Conservation (phyloP, 1,140 invertebrate species). For the Aphis gossypii region DNA sequence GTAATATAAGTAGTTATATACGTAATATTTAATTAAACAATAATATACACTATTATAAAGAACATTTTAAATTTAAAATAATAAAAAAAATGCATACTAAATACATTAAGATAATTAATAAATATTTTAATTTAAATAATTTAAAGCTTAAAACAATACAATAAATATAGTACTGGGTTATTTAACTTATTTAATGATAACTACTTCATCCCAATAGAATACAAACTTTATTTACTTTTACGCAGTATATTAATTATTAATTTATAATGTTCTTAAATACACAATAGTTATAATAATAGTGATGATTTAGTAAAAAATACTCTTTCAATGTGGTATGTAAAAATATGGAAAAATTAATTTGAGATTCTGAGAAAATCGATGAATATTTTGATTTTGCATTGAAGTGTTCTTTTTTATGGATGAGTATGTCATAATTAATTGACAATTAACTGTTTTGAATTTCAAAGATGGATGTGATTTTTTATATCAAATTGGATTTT, state of each 20-base stretch:
- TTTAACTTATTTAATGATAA: not conserved
- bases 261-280: not conserved
- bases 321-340: fast-evolving
- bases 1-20: too few species aligned
- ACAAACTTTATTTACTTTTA: not conserved
- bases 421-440: too few species aligned
- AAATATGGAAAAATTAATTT: not conserved
- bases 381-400: too few species aligned
- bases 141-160: not conserved
- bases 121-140: not conserved
- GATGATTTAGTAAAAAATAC: not conserved
- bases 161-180: not conserved
- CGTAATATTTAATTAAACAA: not conserved
- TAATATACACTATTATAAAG: too few species aligned
- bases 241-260: not conserved
- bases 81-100: too few species aligned
- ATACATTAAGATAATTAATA: not conserved
- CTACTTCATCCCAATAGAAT: not conserved
- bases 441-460: too few species aligned
- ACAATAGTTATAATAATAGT: not conserved
- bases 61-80: too few species aligned
- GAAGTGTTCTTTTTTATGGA: too few species aligned
- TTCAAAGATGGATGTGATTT: too few species aligned
- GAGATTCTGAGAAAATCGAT: too few species aligned
- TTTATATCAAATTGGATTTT: too few species aligned